Evolutionary conservation across 1,140 invertebrate species (phyloP).

Genomic region (Philotrypesis tridentata): DNA sequence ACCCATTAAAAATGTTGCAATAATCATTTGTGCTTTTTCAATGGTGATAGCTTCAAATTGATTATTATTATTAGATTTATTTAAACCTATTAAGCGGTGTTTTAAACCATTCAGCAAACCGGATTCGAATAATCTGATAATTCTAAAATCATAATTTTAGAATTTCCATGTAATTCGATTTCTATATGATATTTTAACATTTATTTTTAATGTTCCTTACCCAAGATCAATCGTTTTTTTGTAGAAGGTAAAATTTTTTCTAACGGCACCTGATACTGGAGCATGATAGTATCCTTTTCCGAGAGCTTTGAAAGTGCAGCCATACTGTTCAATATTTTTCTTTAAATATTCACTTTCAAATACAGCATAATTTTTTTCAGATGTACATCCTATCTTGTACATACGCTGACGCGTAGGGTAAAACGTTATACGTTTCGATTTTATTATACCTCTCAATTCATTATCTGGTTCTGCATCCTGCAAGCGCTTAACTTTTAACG

Average conservation of each 20-base stretch:
- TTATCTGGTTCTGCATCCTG: neutral
- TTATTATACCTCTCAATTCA: neutral
- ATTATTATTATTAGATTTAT: neutral
- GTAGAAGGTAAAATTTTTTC: slow-evolving; percentile 41
- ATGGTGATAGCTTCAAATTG: neutral
- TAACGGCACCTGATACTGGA: slow-evolving; percentile 48
- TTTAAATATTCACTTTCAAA: slow-evolving; percentile 42
- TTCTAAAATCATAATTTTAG: neutral
- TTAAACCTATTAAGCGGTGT: slow-evolving; percentile 8
- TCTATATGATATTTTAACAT: neutral
- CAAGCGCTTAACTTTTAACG: neutral
- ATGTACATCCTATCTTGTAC: slow-evolving; percentile 42
- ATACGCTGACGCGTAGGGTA: neutral
- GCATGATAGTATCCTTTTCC: neutral
- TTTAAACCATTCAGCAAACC: neutral
- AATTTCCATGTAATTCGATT: neutral
- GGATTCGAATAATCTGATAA: slow-evolving; percentile 2
- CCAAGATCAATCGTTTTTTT: slow-evolving; percentile 52
- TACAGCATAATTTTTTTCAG: neutral
- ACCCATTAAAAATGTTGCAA: neutral
- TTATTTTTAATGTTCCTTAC: slow-evolving; percentile 42
- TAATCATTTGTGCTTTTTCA: neutral
- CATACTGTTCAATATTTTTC: neutral
- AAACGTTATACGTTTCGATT: neutral
- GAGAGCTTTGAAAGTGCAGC: slow-evolving; percentile 42